Evolutionary conservation across 1,140 invertebrate genomes (phyloP).

Genomic region (Pseudomyrmex sp.): DNA sequence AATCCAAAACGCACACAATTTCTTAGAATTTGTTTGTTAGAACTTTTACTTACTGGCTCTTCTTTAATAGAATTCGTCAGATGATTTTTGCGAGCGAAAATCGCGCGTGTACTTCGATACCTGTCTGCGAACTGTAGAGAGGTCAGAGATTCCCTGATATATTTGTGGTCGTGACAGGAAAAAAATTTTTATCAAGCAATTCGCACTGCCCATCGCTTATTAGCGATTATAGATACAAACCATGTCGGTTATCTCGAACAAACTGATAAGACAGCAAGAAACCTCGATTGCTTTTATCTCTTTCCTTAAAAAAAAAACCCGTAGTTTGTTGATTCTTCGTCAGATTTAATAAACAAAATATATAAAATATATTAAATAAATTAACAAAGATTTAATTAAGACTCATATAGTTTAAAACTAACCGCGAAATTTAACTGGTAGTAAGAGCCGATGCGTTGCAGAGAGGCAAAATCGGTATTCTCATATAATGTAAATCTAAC

Average conservation of each 20-base stretch:
- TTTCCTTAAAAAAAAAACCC: background rate
- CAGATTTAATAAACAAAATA: too few species aligned
- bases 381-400: too few species aligned
- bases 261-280: conserved; percentile 52
- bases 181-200: conserved; percentile 63
- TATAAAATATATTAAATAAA: too few species aligned
- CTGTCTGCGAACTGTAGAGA: background rate
- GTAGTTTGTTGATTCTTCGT: background rate
- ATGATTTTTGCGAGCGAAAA: background rate
- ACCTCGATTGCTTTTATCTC: background rate
- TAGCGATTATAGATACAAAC: conserved; percentile 15
- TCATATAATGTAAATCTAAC: too few species aligned
- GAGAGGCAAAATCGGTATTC: too few species aligned
- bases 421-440: too few species aligned
- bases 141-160: conserved; percentile 22
- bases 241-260: conserved; percentile 27
- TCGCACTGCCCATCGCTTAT: conserved; percentile 37
- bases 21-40: too few species aligned
- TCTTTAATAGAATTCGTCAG: background rate
- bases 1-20: too few species aligned
- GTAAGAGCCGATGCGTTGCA: too few species aligned
- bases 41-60: background rate
- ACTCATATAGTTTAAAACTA: too few species aligned
- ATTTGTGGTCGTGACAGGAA: conserved; percentile 36
- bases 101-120: background rate